phyloP scores from a whole-genome alignment of 1,140 invertebrate genomes.

The Aradophagus sp. region DNA sequence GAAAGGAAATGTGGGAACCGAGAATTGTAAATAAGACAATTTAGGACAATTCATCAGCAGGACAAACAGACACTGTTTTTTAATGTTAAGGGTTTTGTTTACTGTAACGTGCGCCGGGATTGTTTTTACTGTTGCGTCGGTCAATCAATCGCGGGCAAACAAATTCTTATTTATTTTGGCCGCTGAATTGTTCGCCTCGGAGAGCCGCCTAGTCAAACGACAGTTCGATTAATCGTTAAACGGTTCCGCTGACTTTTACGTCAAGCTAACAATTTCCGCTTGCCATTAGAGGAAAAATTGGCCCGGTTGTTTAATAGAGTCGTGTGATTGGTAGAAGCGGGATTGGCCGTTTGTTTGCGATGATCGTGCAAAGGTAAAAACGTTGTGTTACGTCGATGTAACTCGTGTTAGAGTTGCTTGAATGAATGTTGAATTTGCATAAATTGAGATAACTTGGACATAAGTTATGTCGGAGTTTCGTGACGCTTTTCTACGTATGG shows the following conservation, averaged over 20 bases:
- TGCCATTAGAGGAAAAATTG: too few species aligned
- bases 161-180: too few species aligned
- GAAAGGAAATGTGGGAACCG: slow-evolving; percentile 10
- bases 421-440: too few species aligned
- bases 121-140: slow-evolving; percentile 38
- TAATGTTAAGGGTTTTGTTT: slow-evolving; percentile 40
- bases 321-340: slow-evolving; percentile 3
- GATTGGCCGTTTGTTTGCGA: slow-evolving; percentile 20
- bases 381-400: too few species aligned
- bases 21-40: slow-evolving; percentile 40
- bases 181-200: slow-evolving; percentile 12
- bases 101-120: slow-evolving; percentile 38
- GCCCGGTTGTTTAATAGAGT: slow-evolving; percentile 6
- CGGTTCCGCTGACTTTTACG: slow-evolving; percentile 14
- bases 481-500: too few species aligned
- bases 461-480: too few species aligned
- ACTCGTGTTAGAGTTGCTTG: too few species aligned
- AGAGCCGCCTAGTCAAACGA: too few species aligned
- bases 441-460: too few species aligned
- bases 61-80: slow-evolving; percentile 39
- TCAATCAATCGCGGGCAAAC: slow-evolving; percentile 36
- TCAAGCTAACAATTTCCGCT: too few species aligned
- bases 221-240: slow-evolving; percentile 25
- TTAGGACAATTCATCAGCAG: slow-evolving; percentile 41
- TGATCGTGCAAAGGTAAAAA: too few species aligned